Evolutionary conservation across 92 coral and sea anemone genomes (phyloP), one percentile per base, ranked within the genome.

Genomic region (Heliopora coerulea): DNA sequence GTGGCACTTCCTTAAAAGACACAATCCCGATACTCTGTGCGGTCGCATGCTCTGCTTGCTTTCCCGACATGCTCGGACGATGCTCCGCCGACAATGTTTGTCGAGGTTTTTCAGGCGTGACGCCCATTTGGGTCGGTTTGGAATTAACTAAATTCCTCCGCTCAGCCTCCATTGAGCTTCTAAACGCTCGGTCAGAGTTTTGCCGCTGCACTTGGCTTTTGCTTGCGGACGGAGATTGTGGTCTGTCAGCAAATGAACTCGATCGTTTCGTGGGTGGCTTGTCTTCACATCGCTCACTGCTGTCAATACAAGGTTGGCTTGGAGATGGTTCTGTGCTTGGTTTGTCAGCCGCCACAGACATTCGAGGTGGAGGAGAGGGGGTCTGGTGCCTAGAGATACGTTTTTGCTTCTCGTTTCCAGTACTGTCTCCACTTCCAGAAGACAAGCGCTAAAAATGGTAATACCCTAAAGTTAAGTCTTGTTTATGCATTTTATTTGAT

Each of bases 311-410:
- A 23, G 61, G 15, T 18, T 1, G 14, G 75, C 9, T 14, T 17
- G 82, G 82, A 1, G 82, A 56, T 48, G 88, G 79, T 24, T 84
- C 68, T 17, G 56, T 70, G 26, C 70, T 67, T 19, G 85, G 83
- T 74, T 65, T 15, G 59, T 24, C 49, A 34, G 56, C 34, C 50
- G 30, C 46, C 13, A 33, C 33, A 30, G 27, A 39, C 65, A 74
- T 28, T 35, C 82, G 58, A 12, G 63, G 69, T 46, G 85, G 64
- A 26, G 46, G 30, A 56, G 72, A 58, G 9, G 82, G 83, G 49
- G 85, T 68, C 44, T 49, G 24, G 33, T 54, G 63, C 25, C 48
- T 21, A 9, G 63, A 44, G 20, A 41, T 1, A 44, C 74, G 77
- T n/a, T 30, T 52, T 54, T 15, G 48, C 35, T 25, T 54, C 25